phyloP scores from a whole-genome alignment of 2,797 vertebrate genomes.

The Balearica regulorum region DNA sequence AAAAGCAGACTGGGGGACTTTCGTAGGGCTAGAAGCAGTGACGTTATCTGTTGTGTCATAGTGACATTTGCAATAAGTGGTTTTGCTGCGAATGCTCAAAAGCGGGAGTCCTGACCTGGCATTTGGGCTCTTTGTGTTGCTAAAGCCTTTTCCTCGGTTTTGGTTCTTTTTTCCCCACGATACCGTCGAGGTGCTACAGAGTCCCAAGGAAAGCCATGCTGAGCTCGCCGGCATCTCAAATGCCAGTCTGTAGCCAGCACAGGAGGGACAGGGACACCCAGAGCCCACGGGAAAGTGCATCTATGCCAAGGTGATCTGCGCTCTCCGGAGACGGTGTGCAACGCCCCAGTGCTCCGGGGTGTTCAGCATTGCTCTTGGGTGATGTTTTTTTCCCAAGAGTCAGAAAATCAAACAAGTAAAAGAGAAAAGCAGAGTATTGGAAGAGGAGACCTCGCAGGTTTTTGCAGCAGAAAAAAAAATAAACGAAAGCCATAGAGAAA shows the following conservation, averaged over 20 bases:
- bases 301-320: background rate
- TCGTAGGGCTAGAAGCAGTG: background rate
- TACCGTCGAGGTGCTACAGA: background rate
- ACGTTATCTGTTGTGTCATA: background rate
- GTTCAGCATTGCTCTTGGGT: background rate
- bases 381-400: background rate
- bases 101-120: background rate
- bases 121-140: background rate
- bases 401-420: background rate
- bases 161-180: background rate
- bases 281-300: background rate
- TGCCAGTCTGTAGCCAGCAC: background rate
- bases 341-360: no score
- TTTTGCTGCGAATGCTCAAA: background rate
- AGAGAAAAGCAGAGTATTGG: background rate
- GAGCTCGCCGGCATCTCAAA: background rate
- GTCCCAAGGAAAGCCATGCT: background rate
- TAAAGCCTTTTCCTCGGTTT: background rate
- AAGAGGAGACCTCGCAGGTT: background rate
- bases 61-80: background rate
- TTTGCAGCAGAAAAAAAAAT: background rate
- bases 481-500: background rate
- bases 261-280: background rate
- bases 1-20: background rate
- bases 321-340: background rate